Evolutionary conservation across 37 sponge, comb jelly and placozoan species (phyloP), one percentile per base, ranked within the genome.

Genomic region (Dysidea cf. avara): DNA sequence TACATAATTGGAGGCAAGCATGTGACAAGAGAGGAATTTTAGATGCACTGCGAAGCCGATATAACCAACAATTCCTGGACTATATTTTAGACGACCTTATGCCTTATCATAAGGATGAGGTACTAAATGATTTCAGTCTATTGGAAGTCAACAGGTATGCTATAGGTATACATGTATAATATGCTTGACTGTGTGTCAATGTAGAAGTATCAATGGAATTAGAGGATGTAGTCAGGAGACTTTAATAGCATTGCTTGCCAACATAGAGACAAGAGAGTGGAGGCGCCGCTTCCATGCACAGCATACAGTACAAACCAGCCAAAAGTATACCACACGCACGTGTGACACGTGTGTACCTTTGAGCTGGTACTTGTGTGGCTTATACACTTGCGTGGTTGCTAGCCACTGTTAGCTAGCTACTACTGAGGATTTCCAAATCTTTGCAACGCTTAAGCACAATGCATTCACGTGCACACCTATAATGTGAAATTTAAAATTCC

Each of bases 11-110:
- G 68, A 38, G 68, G 29, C 49, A 47, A 11, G 21, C 68, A 40
- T 66, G 68, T 66, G 68, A 66, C 24, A 47, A 66, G 49, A 43
- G 68, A 66, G 68, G 68, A 6, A 5, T 66, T n/a, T 5, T n/a
- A 7, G 37, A 40, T 43, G 28, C 40, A 21, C 21, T 30, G 49
- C 24, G 68, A 6, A 40, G 29, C 21, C 21, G 16, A 47, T 66
- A n/a, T 26, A 66, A 66, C 24, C n/a, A 66, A n/a, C 28, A 66
- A 2, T 26, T 66, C 24, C 49, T 66, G 21, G 20, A 66, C 3
- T 26, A 40, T 47, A 37, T 66, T 38, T 26, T 66, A 7, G 68
- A 66, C 38, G 68, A 66, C 47, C 46, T 66, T 11, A 66, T 66
- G 68, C 68, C 68, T 20, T 66, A 47, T 43, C 49, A 66, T 40